phyloP scores from a whole-genome alignment of 2,888 invertebrate genomes.

The Hydrotaea cyrtoneurina region DNA sequence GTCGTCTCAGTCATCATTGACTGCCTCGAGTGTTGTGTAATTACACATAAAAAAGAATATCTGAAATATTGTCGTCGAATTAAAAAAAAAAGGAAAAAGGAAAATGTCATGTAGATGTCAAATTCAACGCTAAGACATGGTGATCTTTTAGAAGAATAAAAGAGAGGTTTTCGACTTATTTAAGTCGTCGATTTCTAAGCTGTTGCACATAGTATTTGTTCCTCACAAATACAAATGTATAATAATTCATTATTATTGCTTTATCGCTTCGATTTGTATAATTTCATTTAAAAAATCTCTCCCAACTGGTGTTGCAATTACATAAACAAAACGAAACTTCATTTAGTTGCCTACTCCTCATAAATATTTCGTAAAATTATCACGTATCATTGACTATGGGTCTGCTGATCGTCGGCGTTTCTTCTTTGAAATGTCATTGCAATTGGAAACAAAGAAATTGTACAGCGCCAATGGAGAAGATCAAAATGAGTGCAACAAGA shows the following conservation, averaged over 20 bases:
- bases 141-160: not conserved
- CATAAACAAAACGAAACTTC: not conserved
- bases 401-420: not conserved
- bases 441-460: slow-evolving; percentile 1
- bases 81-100: not conserved
- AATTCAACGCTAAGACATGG: not conserved
- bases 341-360: not conserved
- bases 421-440: not conserved
- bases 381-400: not conserved
- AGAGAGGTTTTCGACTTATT: not conserved
- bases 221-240: not conserved
- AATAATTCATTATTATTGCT: not conserved
- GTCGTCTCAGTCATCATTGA: not conserved
- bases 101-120: slow-evolving; percentile 5
- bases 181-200: not conserved
- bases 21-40: not conserved
- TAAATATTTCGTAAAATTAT: not conserved
- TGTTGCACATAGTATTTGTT: not conserved
- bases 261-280: not conserved
- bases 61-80: not conserved
- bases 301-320: not conserved
- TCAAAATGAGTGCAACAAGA: slow-evolving; percentile 3
- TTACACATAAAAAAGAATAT: not conserved
- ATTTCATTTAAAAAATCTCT: not conserved
- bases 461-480: not conserved